Conservation (phyloP, 1,140 invertebrate genomes). For the Drosophila nigrodunni region DNA sequence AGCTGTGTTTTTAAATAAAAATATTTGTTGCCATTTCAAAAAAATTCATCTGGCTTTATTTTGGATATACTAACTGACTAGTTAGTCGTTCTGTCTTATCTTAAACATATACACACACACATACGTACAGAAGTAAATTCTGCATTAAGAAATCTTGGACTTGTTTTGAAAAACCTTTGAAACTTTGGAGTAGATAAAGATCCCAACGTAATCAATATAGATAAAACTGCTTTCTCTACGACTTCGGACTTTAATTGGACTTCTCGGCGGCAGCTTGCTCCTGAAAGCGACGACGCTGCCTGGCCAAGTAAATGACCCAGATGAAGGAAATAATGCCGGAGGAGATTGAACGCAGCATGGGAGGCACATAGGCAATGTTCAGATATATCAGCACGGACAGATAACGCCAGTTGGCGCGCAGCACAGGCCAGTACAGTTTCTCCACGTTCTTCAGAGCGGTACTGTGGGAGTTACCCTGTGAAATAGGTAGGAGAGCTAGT, state of each 20-base stretch:
- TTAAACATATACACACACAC: constrained; percentile 15
- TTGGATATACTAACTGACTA: constrained; percentile 14
- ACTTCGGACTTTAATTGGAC: constrained; percentile 43
- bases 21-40: constrained; percentile 76
- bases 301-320: constrained; percentile 89
- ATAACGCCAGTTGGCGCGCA: constrained; percentile 90
- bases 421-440: constrained; percentile 87
- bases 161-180: constrained; percentile 33
- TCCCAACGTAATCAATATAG: constrained; percentile 38
- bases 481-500: constrained; percentile 11
- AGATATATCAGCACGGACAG: constrained; percentile 89
- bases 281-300: constrained; percentile 84
- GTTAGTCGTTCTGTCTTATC: constrained; percentile 6
- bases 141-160: background rate
- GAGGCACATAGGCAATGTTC: constrained; percentile 89
- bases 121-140: background rate
- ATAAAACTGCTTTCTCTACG: background rate
- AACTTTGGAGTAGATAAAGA: constrained; percentile 24
- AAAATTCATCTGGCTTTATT: constrained; percentile 29
- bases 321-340: constrained; percentile 89
- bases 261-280: constrained; percentile 61
- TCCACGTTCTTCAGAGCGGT: constrained; percentile 87
- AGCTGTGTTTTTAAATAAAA: constrained; percentile 70
- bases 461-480: constrained; percentile 88
- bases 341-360: constrained; percentile 89